A percentile compares a stretch with the other conserved stretches of the same genome.
Evolutionary conservation across 2,888 invertebrate genomes (phyloP).

Genomic region (Crocallis elinguaria): DNA sequence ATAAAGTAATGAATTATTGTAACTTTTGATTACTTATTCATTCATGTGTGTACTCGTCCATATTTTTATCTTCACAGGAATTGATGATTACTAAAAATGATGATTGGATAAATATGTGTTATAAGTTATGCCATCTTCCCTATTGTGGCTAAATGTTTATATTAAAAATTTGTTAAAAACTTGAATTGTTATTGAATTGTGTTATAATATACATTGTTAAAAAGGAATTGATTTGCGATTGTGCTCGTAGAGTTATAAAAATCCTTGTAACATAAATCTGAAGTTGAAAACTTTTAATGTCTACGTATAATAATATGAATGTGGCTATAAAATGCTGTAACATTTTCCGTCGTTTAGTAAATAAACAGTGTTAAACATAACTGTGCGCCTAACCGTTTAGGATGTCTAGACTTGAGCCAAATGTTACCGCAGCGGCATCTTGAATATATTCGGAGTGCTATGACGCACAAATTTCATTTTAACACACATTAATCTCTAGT

Average conservation of each 20-base stretch:
- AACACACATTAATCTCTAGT: too few relatives aligned
- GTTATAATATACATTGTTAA: not conserved
- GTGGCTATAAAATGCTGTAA: not conserved
- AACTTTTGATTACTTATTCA: not conserved
- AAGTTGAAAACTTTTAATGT: not conserved
- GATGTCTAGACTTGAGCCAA: too few relatives aligned
- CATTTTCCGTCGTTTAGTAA: too few relatives aligned
- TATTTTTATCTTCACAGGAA: conserved; percentile 80
- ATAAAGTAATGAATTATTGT: not conserved
- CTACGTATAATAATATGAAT: not conserved
- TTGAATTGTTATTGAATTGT: not conserved
- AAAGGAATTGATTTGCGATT: conserved; percentile 25
- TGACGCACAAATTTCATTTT: too few relatives aligned
- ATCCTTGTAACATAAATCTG: not conserved
- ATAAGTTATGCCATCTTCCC: conserved; percentile 65
- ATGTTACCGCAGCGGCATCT: too few relatives aligned
- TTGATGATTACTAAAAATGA: conserved; percentile 74
- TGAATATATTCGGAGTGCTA: too few relatives aligned
- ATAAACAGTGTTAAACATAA: too few relatives aligned
- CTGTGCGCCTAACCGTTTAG: too few relatives aligned
- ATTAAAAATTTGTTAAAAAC: conserved; percentile 4
- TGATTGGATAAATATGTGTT: conserved; percentile 62
- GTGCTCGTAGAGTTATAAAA: conserved; percentile 15
- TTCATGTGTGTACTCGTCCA: conserved; percentile 63
- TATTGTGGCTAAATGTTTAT: conserved; percentile 82